Evolutionary conservation across 2,797 vertebrate genomes (phyloP), one percentile per base, ranked within the genome.

Genomic region (Leptodactylus fallax): DNA sequence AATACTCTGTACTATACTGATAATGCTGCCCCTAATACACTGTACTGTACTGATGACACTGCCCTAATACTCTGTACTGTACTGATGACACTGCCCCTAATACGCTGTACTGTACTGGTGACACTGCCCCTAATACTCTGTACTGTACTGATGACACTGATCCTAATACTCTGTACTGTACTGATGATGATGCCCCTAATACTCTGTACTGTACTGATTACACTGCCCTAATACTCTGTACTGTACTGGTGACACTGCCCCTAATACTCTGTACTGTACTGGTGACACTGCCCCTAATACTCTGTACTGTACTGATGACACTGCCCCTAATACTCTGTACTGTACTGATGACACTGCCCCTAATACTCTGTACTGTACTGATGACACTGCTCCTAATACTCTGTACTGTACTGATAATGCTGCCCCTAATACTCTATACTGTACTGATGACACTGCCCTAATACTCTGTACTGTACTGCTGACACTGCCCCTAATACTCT

Each of bases 21-120:
- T 17, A 1, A 14, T 14, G 27, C 65, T 27, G 25, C 65, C 25
- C 65, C 12, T 56, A 36, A 69, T 69, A 69, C 65, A 27, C 23
- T 69, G 71, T 27, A 47, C 71, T 74, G 71, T 49, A 14, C 71
- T 17, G 0, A 3, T 67, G n/a, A 21, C 21, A 79, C 12, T 23
- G 23, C 65, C 23, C 65, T 14, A 27, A 67, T 67, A 27, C 65
- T 67, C 69, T 72, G 69, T 25, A 69, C 67, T 71, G 67, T 71
- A 45, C 69, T 16, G 0, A 0, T 45, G 27, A 45, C 6, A 71
- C 36, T 45, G 36, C 27, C 7, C 36, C 5, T 13, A 36, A 69
- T 47, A 21, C 36, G 19, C 69, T 72, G 36, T 14, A 71, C 69
- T 72, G 69, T 19, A 19, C 69, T 16, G 8, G 9, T 19, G 6